Base-by-base conservation (phyloP, 1,140 invertebrate species). In the Drosophila baimaii region DNA sequence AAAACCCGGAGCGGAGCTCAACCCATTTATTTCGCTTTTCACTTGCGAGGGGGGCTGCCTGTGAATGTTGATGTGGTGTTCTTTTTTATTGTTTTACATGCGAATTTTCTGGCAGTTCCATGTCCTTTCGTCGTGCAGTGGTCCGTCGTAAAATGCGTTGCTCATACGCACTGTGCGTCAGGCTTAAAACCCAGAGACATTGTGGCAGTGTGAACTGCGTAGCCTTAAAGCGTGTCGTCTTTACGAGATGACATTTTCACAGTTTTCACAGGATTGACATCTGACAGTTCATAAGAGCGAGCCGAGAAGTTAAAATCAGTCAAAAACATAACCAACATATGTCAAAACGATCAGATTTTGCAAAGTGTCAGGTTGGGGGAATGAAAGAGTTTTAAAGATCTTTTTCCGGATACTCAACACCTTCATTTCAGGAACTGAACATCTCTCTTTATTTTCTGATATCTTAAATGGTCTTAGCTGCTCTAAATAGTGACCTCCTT, bases 131-230 rank as follows among this genome's bases (percentile, higher is more conserved):
- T 10, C 39, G 7, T 5, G 37, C 39, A 43, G n/a, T 27, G 39
- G 72, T 31, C 31, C 23, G 73, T 56, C 37, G 51, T 62, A 47
- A 69, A 77, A 62, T 70, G 46, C 75, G 74, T 73, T 70, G 59
- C 70, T 56, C 65, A 68, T 86, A 82, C 75, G 70, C 66, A 69
- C 57, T 46, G 79, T 66, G 68, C 70, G 84, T 72, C 57, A 41
- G 58, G 69, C 55, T 77, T 58, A 76, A 68, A 77, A 66, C 33
- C 25, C 57, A 68, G 54, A 35, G 39, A 78, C 74, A 64, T 71
- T 77, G 64, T 69, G 54, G 62, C 43, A 69, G 33, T 33, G 33
- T 46, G 41, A 29, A 54, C 46, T 51, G 37, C 15, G 10, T 23
- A 25, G 31, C 46, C 62, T 76, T 76, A 76, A 75, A 76, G 71